Evolutionary conservation across 2,113 vertebrate species (phyloP).

Genomic region (chimpanzee (Pan troglodytes)): NHGRI_mPanTro3-v2.1_pri NC_072410.2:67058501-67059000

Average conservation of each 20-base stretch:
- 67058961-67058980: background rate
- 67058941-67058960: background rate
- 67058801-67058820: background rate
- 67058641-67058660: background rate
- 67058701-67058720: background rate
- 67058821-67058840: background rate
- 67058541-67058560: background rate
- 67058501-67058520: background rate
- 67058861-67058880: background rate
- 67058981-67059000: background rate
- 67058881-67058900: background rate
- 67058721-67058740: background rate
- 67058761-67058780: slow-evolving; percentile 1
- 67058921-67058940: slow-evolving; percentile 1
- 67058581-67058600: background rate
- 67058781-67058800: background rate
- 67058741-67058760: background rate
- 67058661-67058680: background rate
- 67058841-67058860: slow-evolving; percentile 26
- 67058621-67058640: background rate
- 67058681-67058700: background rate
- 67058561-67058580: background rate
- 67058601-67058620: background rate
- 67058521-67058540: background rate
- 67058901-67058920: slow-evolving; percentile 29